Conservation (phyloP, 2,888 invertebrate species). For the Ophioninae sp. region DNA sequence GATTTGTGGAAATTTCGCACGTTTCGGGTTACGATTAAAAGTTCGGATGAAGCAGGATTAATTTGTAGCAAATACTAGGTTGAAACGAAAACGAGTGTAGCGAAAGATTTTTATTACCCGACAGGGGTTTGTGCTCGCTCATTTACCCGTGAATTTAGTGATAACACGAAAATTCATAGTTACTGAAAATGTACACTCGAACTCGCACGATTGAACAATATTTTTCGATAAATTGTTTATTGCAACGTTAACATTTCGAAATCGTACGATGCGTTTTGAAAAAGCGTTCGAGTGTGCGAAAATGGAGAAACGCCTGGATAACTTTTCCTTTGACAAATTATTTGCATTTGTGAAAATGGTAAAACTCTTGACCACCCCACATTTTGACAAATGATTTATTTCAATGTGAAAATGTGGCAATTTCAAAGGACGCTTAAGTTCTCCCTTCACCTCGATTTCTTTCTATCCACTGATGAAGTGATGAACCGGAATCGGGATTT, state of each 20-base stretch:
- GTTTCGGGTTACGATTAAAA: neutral
- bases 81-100: neutral
- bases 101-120: neutral
- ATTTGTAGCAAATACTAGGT: neutral
- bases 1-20: neutral
- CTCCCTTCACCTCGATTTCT: neutral
- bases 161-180: neutral
- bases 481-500: constrained; percentile 27
- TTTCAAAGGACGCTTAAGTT: neutral
- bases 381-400: neutral
- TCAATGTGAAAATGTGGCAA: neutral
- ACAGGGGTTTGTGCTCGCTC: neutral
- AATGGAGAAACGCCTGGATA: no score
- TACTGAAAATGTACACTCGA: neutral
- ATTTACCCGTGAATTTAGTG: neutral
- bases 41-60: neutral
- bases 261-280: neutral
- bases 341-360: neutral
- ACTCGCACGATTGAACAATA: neutral
- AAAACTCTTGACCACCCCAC: neutral
- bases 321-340: no score
- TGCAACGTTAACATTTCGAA: constrained; percentile 12
- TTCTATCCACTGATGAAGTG: neutral
- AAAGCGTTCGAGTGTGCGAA: neutral
- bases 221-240: constrained; percentile 22